Evolutionary conservation across 2,797 vertebrate species (phyloP), one percentile per base, ranked within the genome.

Genomic region (Chelonia mydas): DNA sequence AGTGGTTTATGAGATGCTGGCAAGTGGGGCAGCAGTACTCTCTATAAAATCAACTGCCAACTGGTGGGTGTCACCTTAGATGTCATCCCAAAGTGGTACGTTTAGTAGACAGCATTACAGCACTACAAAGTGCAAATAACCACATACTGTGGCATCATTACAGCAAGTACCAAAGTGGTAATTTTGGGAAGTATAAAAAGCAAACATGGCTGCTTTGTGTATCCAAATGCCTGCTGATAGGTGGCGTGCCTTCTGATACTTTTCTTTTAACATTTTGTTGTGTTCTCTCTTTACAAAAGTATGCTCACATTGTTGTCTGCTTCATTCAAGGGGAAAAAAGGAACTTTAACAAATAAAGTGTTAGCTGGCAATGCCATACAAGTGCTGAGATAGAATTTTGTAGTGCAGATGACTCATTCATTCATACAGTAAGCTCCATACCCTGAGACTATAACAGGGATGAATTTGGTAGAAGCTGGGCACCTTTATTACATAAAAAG

Each of bases 171-270:
- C 81, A 41, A 84, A 87, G 80, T 5, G 7, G 84, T 86, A 97
- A 96, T 97, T 96, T 97, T 4, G 84, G 89, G 54, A 95, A 93
- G 96, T 89, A 94, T 37, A 91, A 87, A 91, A 96, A 96, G 94
- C 87, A 95, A 94, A 92, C 1, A 2, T 77, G 15, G 82, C 88
- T 89, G 15, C 94, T 90, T 0, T 6, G 94, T 95, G 95, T 88
- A 97, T 93, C 82, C 89, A 92, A 95, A 94, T 90, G 90, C 88
- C 93, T 95, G 83, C 84, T 93, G 89, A 81, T 74, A 94, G 83
- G 77, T 81, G 87, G 41, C 78, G 86, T 84, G 11, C 33, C 80
- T 94, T 74, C 88, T 93, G 87, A 47, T 84, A 88, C 49, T 94
- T 88, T 88, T 31, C 41, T 95, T 94, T 84, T 49, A 87, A 79